Percentiles rank a stretch among this genome's conserved stretches.
Evolutionary conservation across 2,888 invertebrate genomes (phyloP).

Genomic region (Parochlus steinenii): DNA sequence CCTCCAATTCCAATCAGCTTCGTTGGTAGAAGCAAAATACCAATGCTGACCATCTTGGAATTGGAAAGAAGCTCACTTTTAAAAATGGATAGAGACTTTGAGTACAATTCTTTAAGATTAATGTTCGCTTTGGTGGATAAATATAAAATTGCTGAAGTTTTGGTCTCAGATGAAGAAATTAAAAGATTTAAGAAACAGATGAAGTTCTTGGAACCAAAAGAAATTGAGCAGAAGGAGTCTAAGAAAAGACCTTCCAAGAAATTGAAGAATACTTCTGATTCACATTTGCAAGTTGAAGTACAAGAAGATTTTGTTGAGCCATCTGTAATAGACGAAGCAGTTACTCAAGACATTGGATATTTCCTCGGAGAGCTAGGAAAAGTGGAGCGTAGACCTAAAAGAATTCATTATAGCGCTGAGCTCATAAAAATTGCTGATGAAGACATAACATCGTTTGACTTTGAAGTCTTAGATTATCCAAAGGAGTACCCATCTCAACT

Average conservation of each 20-base stretch:
- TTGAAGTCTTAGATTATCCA: conserved; percentile 9
- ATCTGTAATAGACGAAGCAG: not conserved
- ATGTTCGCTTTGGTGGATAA: conserved; percentile 4
- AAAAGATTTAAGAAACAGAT: conserved; percentile 2
- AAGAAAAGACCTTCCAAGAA: not conserved
- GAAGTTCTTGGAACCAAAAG: not conserved
- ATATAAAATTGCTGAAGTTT: no score
- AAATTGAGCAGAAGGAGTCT: not conserved
- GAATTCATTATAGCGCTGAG: conserved; percentile 1
- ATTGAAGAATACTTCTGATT: not conserved
- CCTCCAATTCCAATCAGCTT: conserved; percentile 5
- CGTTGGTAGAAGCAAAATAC: not conserved
- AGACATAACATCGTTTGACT: not conserved
- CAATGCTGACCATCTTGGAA: conserved; percentile 2
- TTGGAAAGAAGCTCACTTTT: conserved; percentile 1
- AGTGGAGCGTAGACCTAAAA: conserved; percentile 1
- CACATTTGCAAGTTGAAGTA: no score
- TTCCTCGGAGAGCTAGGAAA: not conserved
- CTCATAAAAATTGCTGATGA: conserved; percentile 7
- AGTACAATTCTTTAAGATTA: conserved; percentile 7
- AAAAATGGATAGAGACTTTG: conserved; percentile 2
- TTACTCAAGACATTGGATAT: not conserved
- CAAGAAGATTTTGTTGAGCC: not conserved
- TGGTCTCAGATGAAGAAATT: conserved; percentile 3
- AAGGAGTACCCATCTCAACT: conserved; percentile 5